phyloP scores from a whole-genome alignment of 2,797 vertebrate genomes.

The Anisognathus igniventris region DNA sequence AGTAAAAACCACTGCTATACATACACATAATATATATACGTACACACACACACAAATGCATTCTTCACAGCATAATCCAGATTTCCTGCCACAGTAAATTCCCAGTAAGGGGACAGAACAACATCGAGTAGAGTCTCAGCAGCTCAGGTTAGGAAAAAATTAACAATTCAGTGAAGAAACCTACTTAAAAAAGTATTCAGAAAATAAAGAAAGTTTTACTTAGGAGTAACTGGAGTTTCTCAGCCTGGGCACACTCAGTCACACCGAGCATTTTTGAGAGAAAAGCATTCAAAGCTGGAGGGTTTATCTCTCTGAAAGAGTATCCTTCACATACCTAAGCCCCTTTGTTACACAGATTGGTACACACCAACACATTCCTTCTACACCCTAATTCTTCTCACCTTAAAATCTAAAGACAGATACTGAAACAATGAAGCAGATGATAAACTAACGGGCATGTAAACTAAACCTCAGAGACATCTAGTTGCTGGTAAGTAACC shows the following conservation, averaged over 20 bases:
- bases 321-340: not conserved
- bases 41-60: rapidly evolving
- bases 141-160: not conserved
- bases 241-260: not conserved
- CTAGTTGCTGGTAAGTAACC: not conserved
- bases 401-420: not conserved
- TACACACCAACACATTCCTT: not conserved
- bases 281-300: not conserved
- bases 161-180: not conserved
- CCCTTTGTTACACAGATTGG: not conserved
- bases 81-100: not conserved
- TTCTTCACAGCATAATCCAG: not conserved
- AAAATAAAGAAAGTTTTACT: not conserved
- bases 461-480: not conserved
- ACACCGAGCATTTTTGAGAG: not conserved
- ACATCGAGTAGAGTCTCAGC: not conserved
- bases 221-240: not conserved
- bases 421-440: not conserved
- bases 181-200: not conserved
- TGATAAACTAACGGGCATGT: not conserved
- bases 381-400: not conserved
- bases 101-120: not conserved
- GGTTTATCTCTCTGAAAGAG: not conserved
- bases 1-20: not conserved
- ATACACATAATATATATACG: not conserved